phyloP scores from a whole-genome alignment of 1,140 invertebrate species.

The Leptinotarsa texana region DNA sequence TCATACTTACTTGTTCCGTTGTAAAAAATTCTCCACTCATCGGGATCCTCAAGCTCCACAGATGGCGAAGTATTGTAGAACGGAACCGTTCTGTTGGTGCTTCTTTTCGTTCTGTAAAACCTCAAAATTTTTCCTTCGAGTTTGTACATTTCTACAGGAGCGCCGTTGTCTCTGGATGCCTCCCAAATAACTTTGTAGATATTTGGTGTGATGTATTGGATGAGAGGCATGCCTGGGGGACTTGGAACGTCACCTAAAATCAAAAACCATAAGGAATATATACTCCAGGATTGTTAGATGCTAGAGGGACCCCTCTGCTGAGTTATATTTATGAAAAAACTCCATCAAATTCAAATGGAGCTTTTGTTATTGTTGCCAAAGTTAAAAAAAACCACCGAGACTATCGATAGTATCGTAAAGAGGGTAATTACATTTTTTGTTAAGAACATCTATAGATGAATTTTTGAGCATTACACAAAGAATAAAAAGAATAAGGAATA shows the following conservation, averaged over 20 bases:
- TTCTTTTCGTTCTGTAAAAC: conserved; percentile 48
- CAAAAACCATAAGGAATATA: too few relatives aligned
- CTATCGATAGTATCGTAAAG: too few relatives aligned
- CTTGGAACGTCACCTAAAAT: conserved; percentile 67
- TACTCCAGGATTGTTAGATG: too few relatives aligned
- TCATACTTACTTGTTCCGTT: conserved; percentile 71
- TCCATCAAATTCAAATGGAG: too few relatives aligned
- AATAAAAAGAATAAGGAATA: too few relatives aligned
- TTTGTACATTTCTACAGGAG: conserved; percentile 63
- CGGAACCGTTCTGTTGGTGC: conserved; percentile 48
- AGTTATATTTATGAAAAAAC: too few relatives aligned
- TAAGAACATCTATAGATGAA: too few relatives aligned
- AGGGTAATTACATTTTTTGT: too few relatives aligned
- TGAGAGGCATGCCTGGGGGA: conserved; percentile 67
- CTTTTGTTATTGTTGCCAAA: too few relatives aligned
- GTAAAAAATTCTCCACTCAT: conserved; percentile 72
- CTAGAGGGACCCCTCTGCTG: too few relatives aligned
- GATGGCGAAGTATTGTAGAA: conserved; percentile 48
- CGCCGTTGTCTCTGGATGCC: conserved; percentile 69
- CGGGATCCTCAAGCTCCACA: conserved; percentile 56
- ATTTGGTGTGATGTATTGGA: conserved; percentile 66
- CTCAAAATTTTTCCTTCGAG: conserved; percentile 60
- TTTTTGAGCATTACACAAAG: too few relatives aligned
- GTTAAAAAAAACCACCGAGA: too few relatives aligned
- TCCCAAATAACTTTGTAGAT: conserved; percentile 77